Evolutionary conservation across 2,888 invertebrate species (phyloP).

Genomic region (Spilarctia lutea): DNA sequence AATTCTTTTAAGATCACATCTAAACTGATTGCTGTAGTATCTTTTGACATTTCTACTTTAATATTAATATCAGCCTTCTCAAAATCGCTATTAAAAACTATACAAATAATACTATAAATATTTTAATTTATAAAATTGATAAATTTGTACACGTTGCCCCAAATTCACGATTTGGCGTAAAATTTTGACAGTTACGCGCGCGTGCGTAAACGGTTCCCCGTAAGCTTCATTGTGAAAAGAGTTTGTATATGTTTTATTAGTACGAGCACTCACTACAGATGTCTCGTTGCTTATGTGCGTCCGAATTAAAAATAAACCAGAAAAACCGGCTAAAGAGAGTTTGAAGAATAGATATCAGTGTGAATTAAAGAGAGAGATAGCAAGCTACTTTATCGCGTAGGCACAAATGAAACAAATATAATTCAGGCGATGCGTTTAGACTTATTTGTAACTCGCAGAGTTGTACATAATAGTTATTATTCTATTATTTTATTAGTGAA

Average conservation of each 20-base stretch:
- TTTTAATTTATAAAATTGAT: conserved; percentile 40
- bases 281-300: conserved; percentile 41
- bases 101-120: conserved; percentile 19
- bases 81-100: conserved; percentile 43
- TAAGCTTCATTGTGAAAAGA: conserved; percentile 22
- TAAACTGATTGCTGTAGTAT: conserved; percentile 59
- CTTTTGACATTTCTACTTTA: conserved; percentile 63
- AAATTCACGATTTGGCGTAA: conserved; percentile 18
- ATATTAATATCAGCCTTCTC: conserved; percentile 45
- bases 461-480: conserved; percentile 23
- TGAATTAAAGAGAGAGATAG: conserved; percentile 28
- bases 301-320: conserved; percentile 55
- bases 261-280: conserved; percentile 36
- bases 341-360: conserved; percentile 24
- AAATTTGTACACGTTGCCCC: conserved; percentile 18
- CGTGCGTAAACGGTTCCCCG: conserved; percentile 36
- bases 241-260: conserved; percentile 15
- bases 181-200: conserved; percentile 42
- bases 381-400: conserved; percentile 9
- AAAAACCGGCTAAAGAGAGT: conserved; percentile 46
- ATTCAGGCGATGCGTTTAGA: background rate
- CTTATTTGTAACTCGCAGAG: conserved; percentile 8
- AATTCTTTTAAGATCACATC: conserved; percentile 72
- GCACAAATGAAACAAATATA: conserved; percentile 25
- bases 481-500: conserved; percentile 21